Conservation (phyloP, 2,888 invertebrate species). For the Sphinx pinastri region DNA sequence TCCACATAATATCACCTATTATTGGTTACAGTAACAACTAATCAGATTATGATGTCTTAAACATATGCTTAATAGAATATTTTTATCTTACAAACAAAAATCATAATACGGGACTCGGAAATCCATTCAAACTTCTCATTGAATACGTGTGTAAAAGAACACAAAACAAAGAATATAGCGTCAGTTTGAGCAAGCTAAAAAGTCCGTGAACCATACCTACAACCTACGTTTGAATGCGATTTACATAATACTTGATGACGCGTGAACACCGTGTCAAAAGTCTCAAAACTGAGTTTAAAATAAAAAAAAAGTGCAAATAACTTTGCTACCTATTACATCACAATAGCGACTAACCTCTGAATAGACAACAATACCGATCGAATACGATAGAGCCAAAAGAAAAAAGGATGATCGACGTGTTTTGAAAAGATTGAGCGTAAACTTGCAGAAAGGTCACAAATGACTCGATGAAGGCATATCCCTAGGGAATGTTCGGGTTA, state of each 20-base stretch:
- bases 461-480: conserved; percentile 41
- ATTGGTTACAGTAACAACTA: too few species aligned
- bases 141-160: background rate
- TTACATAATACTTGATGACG: background rate
- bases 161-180: background rate
- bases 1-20: background rate
- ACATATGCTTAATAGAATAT: too few species aligned
- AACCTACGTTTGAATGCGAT: background rate
- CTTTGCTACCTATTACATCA: background rate
- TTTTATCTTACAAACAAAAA: too few species aligned
- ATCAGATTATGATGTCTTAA: too few species aligned
- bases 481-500: conserved; percentile 48
- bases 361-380: conserved; percentile 6
- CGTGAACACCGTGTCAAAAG: background rate
- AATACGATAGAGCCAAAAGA: conserved; percentile 7
- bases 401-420: conserved; percentile 30
- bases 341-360: background rate
- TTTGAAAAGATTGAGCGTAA: conserved; percentile 32
- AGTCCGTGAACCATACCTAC: background rate
- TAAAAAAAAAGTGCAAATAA: background rate
- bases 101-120: too few species aligned
- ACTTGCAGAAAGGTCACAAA: conserved; percentile 30
- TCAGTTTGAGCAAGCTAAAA: background rate
- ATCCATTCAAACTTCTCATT: too few species aligned
- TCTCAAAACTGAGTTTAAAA: background rate